Conservation (phyloP, 2,113 vertebrate species). For the Tetrao urogallus region DNA sequence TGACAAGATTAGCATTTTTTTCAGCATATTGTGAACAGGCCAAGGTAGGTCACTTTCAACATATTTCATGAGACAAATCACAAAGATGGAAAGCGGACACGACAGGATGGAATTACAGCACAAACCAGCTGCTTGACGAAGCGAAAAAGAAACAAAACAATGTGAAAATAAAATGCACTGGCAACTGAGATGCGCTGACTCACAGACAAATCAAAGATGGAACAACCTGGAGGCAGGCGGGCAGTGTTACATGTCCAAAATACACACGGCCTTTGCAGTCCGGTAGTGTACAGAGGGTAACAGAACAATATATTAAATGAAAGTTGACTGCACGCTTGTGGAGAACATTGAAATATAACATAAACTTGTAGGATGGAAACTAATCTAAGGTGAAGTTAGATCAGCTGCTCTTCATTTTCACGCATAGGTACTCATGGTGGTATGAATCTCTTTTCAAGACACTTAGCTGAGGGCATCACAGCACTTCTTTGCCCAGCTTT, state of each 20-base stretch:
- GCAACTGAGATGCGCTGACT: background rate
- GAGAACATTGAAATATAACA: constrained; percentile 14
- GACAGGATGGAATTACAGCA: background rate
- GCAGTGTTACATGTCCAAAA: background rate
- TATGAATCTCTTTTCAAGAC: background rate
- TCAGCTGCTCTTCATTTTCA: background rate
- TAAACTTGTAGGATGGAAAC: background rate
- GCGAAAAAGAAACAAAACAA: background rate
- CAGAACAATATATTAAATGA: background rate
- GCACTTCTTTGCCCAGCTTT: background rate
- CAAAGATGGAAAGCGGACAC: constrained; percentile 23
- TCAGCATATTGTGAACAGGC: constrained; percentile 74
- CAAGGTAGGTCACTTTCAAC: constrained; percentile 62
- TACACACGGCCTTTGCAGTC: background rate
- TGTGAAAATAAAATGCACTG: background rate
- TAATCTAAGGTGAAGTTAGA: background rate
- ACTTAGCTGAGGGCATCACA: background rate
- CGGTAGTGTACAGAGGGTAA: background rate
- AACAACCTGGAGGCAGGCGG: background rate
- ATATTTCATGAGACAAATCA: constrained; percentile 30
- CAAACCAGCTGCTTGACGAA: constrained; percentile 21
- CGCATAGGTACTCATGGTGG: background rate
- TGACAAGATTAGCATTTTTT: constrained; percentile 91
- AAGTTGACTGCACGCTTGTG: background rate
- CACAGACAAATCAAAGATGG: background rate